Conservation (phyloP, 2,888 invertebrate species). For the Dyspetes luteomarginatus region DNA sequence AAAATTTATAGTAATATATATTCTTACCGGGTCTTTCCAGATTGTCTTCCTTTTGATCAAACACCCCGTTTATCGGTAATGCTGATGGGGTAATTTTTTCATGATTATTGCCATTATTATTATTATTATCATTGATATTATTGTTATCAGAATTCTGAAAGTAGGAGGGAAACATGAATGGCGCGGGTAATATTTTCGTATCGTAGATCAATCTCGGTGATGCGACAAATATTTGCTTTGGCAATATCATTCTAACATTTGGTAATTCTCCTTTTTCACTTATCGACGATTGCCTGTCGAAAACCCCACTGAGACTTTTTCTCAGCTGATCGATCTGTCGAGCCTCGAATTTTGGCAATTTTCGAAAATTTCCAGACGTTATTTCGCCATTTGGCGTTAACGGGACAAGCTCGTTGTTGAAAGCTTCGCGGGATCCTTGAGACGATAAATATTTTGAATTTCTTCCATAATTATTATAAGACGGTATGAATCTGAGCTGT, state of each 20-base stretch:
- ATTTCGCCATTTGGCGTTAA: no score
- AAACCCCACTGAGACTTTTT: conserved; percentile 59
- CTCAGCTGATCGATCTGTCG: conserved; percentile 55
- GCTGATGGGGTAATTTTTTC: background rate
- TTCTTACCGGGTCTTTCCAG: conserved; percentile 38
- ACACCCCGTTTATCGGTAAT: conserved; percentile 1
- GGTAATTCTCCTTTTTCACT: conserved; percentile 41
- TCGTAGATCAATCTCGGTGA: conserved; percentile 71
- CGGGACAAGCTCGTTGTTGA: background rate
- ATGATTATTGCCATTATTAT: background rate
- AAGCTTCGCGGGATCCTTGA: background rate
- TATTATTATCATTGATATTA: background rate
- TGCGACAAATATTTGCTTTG: conserved; percentile 66
- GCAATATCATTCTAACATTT: conserved; percentile 66
- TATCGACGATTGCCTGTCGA: conserved; percentile 44
- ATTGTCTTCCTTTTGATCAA: conserved; percentile 12
- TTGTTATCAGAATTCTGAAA: conserved; percentile 1
- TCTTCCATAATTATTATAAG: conserved; percentile 10
- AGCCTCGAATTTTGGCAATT: conserved; percentile 48
- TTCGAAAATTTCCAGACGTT: no score
- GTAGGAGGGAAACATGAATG: conserved; percentile 53
- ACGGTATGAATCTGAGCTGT: conserved; percentile 59
- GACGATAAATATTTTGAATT: background rate
- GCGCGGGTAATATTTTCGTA: conserved; percentile 67
- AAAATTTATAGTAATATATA: background rate